Evolutionary conservation across 53 echinoderm and acorn worm genomes (phyloP).

Genomic region (Antedon mediterranea): DNA sequence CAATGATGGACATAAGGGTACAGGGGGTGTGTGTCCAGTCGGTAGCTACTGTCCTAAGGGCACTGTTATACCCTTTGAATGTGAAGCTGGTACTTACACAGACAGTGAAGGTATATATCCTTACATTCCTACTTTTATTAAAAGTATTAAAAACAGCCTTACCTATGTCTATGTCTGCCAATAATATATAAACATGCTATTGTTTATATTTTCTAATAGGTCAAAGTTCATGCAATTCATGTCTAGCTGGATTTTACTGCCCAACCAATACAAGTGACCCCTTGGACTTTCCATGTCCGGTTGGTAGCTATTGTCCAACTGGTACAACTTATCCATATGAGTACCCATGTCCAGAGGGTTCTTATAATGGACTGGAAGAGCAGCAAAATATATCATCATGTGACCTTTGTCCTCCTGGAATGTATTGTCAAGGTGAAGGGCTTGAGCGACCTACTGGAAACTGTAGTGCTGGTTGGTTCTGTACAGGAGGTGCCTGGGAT

Average conservation of each 20-base stretch:
- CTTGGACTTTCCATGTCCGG: constrained; percentile 53
- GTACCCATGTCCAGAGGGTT: constrained; percentile 75
- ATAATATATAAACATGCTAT: too few relatives aligned
- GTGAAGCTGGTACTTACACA: constrained; percentile 61
- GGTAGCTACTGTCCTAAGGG: constrained; percentile 81
- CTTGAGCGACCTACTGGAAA: constrained; percentile 71
- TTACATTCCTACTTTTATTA: too few relatives aligned
- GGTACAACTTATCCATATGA: constrained; percentile 53
- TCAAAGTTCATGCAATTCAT: constrained; percentile 34
- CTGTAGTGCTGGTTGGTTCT: constrained; percentile 93
- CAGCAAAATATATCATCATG: constrained; percentile 87
- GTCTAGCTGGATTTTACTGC: constrained; percentile 70
- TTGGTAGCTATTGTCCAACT: constrained; percentile 69
- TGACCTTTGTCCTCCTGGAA: constrained; percentile 88
- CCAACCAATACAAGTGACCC: constrained; percentile 94
- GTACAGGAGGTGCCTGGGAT: constrained; percentile 63
- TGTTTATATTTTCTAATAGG: constrained; percentile 16
- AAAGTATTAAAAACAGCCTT: too few relatives aligned
- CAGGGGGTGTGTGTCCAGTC: constrained; percentile 77
- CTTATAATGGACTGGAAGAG: constrained; percentile 58
- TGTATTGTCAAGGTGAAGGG: constrained; percentile 88
- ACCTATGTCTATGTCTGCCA: too few relatives aligned
- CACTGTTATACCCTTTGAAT: constrained; percentile 46
- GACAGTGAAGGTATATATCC: constrained; percentile 18
- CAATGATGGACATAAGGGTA: constrained; percentile 60